These are phyloP conservation scores for Denticeps clupeoides DNA, from an alignment of 2,797 vertebrate species.

Conservation along the genomic window DNA sequence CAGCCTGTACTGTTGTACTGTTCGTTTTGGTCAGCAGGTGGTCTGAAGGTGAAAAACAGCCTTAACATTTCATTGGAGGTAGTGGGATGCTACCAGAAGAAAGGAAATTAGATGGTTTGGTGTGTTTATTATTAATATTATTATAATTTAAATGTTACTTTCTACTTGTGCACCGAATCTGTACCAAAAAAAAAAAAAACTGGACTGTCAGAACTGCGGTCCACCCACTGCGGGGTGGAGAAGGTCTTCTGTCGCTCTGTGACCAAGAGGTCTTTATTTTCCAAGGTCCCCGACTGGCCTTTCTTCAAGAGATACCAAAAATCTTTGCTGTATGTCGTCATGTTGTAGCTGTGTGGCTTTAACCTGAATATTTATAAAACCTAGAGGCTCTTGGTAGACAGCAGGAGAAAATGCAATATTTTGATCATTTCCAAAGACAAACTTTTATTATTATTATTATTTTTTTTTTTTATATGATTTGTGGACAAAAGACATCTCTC, in stretches of 20 bases:
- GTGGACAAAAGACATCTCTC: constrained; percentile 35
- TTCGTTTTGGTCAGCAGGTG: constrained; percentile 13
- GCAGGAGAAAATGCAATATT: constrained; percentile 75
- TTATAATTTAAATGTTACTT: constrained; percentile 46
- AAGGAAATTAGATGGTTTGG: constrained; percentile 5
- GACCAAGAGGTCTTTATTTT: constrained; percentile 38
- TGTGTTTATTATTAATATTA: constrained; percentile 45
- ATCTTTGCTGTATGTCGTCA: constrained; percentile 69
- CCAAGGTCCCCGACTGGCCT: constrained; percentile 52
- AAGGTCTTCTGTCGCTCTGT: constrained; percentile 38
- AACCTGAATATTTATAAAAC: constrained; percentile 71
- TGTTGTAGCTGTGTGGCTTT: constrained; percentile 63
- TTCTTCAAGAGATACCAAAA: constrained; percentile 74
- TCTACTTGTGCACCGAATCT: constrained; percentile 77
- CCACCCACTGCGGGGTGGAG: constrained; percentile 57
- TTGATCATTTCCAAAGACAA: constrained; percentile 70
- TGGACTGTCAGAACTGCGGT: constrained; percentile 68
- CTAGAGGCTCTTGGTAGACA: constrained; percentile 57
- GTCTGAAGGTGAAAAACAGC: constrained; percentile 13
- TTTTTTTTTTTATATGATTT: constrained; percentile 27
- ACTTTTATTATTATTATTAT: constrained; percentile 30
- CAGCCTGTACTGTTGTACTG: constrained; percentile 21
- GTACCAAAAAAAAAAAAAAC: constrained; percentile 67
- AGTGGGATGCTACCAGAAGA: constrained; percentile 21
- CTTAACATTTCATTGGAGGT: constrained; percentile 16